Conservation (phyloP, 2,797 vertebrate species). For the Bothrops alternatus region DNA sequence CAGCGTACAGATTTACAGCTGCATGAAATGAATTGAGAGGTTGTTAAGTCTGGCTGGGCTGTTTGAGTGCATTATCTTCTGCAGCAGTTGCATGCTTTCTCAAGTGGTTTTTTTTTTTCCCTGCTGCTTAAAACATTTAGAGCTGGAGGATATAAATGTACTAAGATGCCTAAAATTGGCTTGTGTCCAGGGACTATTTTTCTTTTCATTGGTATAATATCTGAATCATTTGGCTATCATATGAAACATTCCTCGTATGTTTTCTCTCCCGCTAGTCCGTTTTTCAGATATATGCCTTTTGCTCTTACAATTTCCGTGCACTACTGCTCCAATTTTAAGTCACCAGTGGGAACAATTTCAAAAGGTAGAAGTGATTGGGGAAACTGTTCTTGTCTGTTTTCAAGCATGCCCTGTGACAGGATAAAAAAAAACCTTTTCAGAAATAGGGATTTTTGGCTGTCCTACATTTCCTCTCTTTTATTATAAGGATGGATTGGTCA, state of each 20-base stretch:
- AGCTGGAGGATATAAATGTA: background rate
- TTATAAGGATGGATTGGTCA: background rate
- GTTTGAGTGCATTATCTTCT: background rate
- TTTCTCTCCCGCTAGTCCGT: background rate
- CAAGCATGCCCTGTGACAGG: background rate
- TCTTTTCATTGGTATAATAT: background rate
- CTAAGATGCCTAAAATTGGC: background rate
- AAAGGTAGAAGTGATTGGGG: background rate
- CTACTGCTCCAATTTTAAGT: background rate
- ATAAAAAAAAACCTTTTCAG: background rate
- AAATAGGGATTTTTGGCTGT: background rate
- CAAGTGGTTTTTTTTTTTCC: background rate
- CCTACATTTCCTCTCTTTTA: background rate
- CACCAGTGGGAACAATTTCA: background rate
- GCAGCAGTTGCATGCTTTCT: background rate
- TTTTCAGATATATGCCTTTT: background rate
- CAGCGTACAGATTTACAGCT: constrained; percentile 2
- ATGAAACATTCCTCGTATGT: background rate
- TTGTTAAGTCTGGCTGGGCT: background rate
- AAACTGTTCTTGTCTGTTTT: background rate
- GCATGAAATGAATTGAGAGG: background rate
- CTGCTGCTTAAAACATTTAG: background rate
- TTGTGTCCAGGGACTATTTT: background rate
- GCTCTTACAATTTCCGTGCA: background rate
- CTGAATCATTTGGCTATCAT: background rate